Base-by-base conservation (phyloP, 2,888 invertebrate species). In the Alcis repandata region DNA sequence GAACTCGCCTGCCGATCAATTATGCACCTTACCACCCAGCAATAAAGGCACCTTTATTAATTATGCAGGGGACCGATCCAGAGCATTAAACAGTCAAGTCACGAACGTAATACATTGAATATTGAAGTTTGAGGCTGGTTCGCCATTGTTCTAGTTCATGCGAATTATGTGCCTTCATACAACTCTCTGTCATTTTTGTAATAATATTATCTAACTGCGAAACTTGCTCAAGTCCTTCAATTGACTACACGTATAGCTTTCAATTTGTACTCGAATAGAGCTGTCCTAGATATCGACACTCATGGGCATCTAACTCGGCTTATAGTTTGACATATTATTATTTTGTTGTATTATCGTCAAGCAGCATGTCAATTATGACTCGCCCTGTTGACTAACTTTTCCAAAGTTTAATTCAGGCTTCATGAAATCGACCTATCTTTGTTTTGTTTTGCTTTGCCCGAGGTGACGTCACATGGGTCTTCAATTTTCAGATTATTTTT, bases 41-140 rank as follows among this genome's bases (percentile, higher is more conserved):
- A 59, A 69, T 70, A 72, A 66, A 63, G 45, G 20, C 20, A 46
- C 51, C 48, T 57, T 49, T 65, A 52, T 72, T 70, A 69, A 70
- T 68, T 62, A 69, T 66, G 60, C 36, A 60, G 38, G 27, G n/a
- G 32, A 9, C 40, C 52, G 53, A 63, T 66, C 68, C 65, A 46
- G 45, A 58, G 56, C 63, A 70, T 70, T 70, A 70, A 70, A 62
- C 49, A 71, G 62, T 61, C 62, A 49, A 64, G 68, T 63, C 70
- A 70, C 69, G 67, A 63, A 67, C 61, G 48, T 62, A 62, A 61
- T 53, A 70, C 67, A 66, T 65, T 59, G 64, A 53, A 53, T 63
- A 60, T 68, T 63, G 63, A 54, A 62, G 60, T 59, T 59, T 49
- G 56, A 51, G 54, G 43, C 22, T 19, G 45, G 68, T 59, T 51